Percentiles rank a stretch among this genome's conserved stretches.
Conservation (phyloP, 1,140 invertebrate species). For the Homarus americanus region DNA sequence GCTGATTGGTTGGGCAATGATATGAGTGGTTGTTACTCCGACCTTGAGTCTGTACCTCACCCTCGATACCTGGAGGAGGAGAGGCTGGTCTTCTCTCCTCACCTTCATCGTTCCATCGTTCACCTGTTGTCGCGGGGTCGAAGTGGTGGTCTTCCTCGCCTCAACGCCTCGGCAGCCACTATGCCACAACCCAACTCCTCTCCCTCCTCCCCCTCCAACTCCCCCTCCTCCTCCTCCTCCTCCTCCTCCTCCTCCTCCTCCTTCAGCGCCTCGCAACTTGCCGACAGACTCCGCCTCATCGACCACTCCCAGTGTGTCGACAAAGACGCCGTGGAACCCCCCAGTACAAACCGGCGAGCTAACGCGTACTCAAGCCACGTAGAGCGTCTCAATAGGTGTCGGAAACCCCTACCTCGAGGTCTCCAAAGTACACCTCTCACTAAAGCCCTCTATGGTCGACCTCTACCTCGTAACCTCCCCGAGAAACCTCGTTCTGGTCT, state of each 20-base stretch:
- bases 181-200: neutral
- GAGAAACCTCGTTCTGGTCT: conserved; percentile 8
- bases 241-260: neutral
- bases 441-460: neutral
- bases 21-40: neutral
- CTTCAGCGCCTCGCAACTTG: neutral
- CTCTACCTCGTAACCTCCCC: neutral
- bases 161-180: no score
- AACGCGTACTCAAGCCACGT: conserved; percentile 24
- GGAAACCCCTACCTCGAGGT: no score
- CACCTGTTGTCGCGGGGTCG: conserved; percentile 7
- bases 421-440: neutral
- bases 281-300: neutral
- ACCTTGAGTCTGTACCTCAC: neutral
- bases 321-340: neutral
- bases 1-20: conserved; percentile 29
- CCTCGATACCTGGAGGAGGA: neutral
- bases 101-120: neutral
- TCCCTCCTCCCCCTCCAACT: neutral
- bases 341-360: neutral
- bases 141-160: conserved; percentile 25
- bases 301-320: conserved; percentile 22
- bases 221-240: neutral
- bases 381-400: neutral
- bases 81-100: neutral